A percentile compares a stretch with the other conserved stretches of the same genome.
phyloP scores from a whole-genome alignment of 2,797 vertebrate genomes.

The Petrocephalus schoutedeni region DNA sequence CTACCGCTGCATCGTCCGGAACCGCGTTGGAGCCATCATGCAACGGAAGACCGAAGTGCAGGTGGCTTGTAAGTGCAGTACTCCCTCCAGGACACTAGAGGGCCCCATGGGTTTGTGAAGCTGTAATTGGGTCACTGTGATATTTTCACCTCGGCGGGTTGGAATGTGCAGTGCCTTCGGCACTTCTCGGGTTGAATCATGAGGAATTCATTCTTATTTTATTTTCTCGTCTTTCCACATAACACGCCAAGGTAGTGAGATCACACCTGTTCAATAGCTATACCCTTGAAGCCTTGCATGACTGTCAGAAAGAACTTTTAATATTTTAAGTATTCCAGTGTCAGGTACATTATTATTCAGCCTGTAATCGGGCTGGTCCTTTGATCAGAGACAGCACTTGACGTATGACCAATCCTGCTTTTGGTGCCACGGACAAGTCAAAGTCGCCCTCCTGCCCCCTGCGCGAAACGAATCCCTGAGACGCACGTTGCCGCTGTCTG shows the following conservation, averaged over 20 bases:
- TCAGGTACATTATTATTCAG: slow-evolving; percentile 4
- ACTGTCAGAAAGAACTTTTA: not conserved
- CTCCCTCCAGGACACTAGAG: slow-evolving; percentile 16
- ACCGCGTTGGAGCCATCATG: slow-evolving; percentile 90
- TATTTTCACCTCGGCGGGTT: not conserved
- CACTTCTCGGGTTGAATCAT: not conserved
- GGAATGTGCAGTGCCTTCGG: not conserved
- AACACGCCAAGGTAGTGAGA: no score
- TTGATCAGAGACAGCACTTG: not conserved
- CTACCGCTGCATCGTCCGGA: slow-evolving; percentile 95
- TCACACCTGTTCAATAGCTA: not conserved
- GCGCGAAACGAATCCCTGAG: not conserved
- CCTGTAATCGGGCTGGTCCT: not conserved
- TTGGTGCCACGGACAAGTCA: not conserved
- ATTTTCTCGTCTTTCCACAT: not conserved
- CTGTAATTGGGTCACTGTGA: not conserved
- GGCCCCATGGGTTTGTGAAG: not conserved
- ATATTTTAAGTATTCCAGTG: not conserved
- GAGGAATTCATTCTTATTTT: not conserved
- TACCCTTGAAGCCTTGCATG: not conserved
- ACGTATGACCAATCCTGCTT: slow-evolving; percentile 12
- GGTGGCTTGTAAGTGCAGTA: slow-evolving; percentile 87
- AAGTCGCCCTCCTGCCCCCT: not conserved
- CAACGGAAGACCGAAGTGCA: slow-evolving; percentile 92
- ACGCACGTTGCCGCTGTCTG: not conserved